Percentiles rank a stretch among this genome's conserved stretches.
Evolutionary conservation across 2,888 invertebrate species (phyloP).

Genomic region (Chelonus formosanus): DNA sequence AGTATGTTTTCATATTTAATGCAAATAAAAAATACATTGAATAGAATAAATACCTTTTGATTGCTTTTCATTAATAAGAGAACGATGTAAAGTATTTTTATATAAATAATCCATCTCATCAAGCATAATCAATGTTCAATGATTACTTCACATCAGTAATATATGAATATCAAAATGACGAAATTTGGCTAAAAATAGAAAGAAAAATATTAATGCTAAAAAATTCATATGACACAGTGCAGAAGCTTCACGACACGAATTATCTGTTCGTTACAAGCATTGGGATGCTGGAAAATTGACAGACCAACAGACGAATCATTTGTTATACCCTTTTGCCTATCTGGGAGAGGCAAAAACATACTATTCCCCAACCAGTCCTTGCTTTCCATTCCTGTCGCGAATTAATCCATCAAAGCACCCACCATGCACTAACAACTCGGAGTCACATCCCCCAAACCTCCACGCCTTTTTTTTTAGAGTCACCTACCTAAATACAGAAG

Average conservation of each 20-base stretch:
- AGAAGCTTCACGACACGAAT: constrained; percentile 22
- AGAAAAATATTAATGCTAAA: constrained; percentile 3
- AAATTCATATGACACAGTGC: constrained; percentile 19
- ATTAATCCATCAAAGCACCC: constrained; percentile 61
- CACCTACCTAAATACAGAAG: constrained; percentile 25
- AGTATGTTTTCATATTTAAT: too few relatives aligned
- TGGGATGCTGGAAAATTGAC: constrained; percentile 29
- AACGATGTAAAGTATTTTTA: too few relatives aligned
- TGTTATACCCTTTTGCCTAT: constrained; percentile 31
- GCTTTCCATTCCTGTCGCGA: constrained; percentile 56
- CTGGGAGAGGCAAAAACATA: constrained; percentile 44
- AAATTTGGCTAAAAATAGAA: constrained; percentile 4
- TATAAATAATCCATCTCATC: too few relatives aligned
- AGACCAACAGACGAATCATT: constrained; percentile 36
- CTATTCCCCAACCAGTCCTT: constrained; percentile 48
- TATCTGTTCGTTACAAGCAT: constrained; percentile 27
- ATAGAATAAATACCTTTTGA: too few relatives aligned
- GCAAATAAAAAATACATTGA: too few relatives aligned
- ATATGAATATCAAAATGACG: background rate
- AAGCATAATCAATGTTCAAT: background rate
- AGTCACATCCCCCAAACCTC: constrained; percentile 32
- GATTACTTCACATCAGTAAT: too few relatives aligned
- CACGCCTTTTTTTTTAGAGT: constrained; percentile 38
- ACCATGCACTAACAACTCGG: constrained; percentile 44
- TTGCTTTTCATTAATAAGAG: too few relatives aligned